Conservation (phyloP, 2,113 vertebrate genomes). For the Ginglymostoma cirratum region DNA sequence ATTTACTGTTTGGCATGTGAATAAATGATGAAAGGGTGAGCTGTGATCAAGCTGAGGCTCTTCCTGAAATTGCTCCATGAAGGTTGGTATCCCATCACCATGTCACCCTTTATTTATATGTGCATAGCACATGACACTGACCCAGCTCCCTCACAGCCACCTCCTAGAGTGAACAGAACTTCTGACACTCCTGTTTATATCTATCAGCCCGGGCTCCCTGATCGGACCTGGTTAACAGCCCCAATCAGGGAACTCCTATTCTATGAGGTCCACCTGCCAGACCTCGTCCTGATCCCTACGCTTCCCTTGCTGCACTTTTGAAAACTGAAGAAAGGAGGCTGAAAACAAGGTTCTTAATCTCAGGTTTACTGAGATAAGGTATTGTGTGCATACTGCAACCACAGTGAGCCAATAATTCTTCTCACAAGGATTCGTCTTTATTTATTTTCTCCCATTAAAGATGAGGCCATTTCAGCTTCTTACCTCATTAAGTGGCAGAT, state of each 20-base stretch:
- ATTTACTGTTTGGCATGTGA: neutral
- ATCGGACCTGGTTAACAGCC: no score
- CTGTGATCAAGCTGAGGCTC: neutral
- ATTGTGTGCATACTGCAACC: neutral
- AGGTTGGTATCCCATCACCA: no score
- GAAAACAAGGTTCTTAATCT: neutral
- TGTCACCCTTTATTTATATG: no score
- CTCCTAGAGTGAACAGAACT: no score
- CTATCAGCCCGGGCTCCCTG: no score
- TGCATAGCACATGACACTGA: no score
- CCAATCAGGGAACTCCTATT: no score
- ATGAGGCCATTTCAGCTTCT: constrained; percentile 37
- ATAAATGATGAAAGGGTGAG: neutral
- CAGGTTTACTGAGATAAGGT: neutral
- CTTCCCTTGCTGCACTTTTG: neutral
- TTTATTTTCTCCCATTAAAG: neutral
- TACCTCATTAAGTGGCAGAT: constrained; percentile 96
- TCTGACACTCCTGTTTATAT: no score
- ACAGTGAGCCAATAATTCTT: neutral
- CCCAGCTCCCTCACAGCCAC: no score
- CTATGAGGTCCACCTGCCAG: no score
- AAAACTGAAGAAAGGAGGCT: neutral
- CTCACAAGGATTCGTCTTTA: neutral
- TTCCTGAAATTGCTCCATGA: neutral
- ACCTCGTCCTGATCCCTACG: no score